Percentiles rank a stretch among this genome's conserved stretches.
Evolutionary conservation across 2,113 vertebrate species (phyloP).

Genomic region (Sporophila hypoxantha): DNA sequence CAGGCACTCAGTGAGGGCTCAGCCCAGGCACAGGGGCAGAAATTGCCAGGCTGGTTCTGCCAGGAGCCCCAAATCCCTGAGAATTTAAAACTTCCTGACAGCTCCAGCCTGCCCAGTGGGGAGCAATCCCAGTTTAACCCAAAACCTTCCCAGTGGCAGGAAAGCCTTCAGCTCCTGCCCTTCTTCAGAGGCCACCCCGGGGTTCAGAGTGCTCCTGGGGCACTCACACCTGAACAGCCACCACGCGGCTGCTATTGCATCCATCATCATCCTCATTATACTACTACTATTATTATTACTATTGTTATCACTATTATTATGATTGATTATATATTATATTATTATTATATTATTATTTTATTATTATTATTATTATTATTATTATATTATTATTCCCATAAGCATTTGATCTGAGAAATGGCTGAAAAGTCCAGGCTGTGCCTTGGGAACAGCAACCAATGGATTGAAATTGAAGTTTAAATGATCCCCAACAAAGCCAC

Average conservation of each 20-base stretch:
- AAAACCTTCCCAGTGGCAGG: no score
- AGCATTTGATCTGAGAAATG: neutral
- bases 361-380: neutral
- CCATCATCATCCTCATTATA: no score
- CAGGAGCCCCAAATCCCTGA: neutral
- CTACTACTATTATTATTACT: no score
- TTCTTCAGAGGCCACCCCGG: neutral
- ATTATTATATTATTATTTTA: no score
- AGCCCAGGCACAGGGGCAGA: neutral
- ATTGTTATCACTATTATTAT: no score
- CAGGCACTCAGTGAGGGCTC: neutral
- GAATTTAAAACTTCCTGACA: neutral
- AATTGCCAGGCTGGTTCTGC: neutral
- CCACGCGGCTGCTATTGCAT: neutral
- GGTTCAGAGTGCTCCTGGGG: neutral
- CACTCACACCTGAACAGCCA: no score
- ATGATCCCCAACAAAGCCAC: neutral
- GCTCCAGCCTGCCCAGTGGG: neutral
- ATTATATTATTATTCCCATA: neutral
- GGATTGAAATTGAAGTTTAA: neutral
- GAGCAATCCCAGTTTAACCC: neutral
- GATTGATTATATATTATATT: no score
- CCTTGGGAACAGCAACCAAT: neutral
- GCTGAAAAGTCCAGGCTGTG: neutral
- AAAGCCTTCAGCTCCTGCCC: neutral